A percentile compares a stretch with the other conserved stretches of the same genome.
These are phyloP conservation scores for Aurelia sp. DNA, from an alignment of 30 jellyfish, hydroid and myxozoan species.

Conservation along the genomic window DNA sequence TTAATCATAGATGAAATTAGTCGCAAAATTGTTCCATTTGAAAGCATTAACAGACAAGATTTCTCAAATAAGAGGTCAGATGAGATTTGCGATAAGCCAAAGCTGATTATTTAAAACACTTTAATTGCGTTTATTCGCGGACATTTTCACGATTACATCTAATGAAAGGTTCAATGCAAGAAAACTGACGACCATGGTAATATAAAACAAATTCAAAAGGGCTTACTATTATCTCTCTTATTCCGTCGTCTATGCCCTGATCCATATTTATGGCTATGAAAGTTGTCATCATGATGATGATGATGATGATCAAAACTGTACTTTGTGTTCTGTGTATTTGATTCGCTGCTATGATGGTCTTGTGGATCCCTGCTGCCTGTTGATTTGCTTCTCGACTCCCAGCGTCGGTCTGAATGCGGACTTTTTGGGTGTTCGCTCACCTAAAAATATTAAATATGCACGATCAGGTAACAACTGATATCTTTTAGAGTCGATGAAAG, in stretches of 20 bases:
- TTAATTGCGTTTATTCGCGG: too few species aligned
- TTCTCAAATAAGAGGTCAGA: too few species aligned
- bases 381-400: conserved; percentile 21
- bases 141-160: too few species aligned
- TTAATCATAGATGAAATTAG: too few species aligned
- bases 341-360: conserved; percentile 25
- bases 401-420: conserved; percentile 16
- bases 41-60: too few species aligned
- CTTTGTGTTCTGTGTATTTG: not conserved
- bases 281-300: conserved; percentile 23
- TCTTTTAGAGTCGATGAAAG: too few species aligned
- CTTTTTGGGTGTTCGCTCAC: conserved; percentile 36
- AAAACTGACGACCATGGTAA: too few species aligned
- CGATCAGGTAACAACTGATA: too few species aligned
- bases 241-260: conserved; percentile 61
- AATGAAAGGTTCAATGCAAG: too few species aligned
- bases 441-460: not conserved
- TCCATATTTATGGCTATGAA: conserved; percentile 37
- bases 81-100: too few species aligned
- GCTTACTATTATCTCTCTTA: conserved; percentile 43
- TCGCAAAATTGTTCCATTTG: too few species aligned
- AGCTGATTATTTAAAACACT: too few species aligned
- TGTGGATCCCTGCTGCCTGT: not conserved
- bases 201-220: conserved; percentile 6
- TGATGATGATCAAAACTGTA: not conserved